Percentiles rank a stretch among this genome's conserved stretches.
phyloP scores from a whole-genome alignment of 2,797 vertebrate species.

The Epinephelus awoara region DNA sequence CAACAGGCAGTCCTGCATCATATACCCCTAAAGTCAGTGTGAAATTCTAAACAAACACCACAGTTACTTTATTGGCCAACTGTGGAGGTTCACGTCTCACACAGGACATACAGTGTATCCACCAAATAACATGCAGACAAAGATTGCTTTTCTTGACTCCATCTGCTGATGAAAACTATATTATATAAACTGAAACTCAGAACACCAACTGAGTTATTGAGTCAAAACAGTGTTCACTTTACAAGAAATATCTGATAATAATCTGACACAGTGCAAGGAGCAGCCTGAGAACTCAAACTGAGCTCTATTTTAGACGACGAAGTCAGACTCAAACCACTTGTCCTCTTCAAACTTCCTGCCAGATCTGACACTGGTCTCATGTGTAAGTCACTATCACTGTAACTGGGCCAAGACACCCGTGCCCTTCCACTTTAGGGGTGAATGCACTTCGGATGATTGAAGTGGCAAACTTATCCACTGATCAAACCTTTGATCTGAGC shows the following conservation, averaged over 20 bases:
- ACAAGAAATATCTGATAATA: background rate
- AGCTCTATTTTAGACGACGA: background rate
- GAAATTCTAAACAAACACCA: background rate
- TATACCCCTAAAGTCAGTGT: background rate
- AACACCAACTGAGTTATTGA: background rate
- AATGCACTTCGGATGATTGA: background rate
- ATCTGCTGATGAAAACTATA: background rate
- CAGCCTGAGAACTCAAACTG: no score
- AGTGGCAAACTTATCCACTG: background rate
- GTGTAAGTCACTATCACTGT: background rate
- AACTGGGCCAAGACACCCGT: background rate
- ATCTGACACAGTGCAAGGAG: no score
- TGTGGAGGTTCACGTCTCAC: background rate
- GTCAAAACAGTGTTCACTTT: background rate
- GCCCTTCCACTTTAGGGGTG: background rate
- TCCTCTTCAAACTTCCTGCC: background rate
- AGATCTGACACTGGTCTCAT: conserved; percentile 2
- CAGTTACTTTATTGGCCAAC: background rate
- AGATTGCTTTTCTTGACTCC: background rate
- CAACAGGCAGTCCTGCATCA: no score
- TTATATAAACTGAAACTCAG: background rate
- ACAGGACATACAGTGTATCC: background rate
- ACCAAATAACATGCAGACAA: background rate
- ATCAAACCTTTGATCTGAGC: background rate
- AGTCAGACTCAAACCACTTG: background rate